Conservation (phyloP, 2,888 invertebrate genomes). For the Sesia apiformis region DNA sequence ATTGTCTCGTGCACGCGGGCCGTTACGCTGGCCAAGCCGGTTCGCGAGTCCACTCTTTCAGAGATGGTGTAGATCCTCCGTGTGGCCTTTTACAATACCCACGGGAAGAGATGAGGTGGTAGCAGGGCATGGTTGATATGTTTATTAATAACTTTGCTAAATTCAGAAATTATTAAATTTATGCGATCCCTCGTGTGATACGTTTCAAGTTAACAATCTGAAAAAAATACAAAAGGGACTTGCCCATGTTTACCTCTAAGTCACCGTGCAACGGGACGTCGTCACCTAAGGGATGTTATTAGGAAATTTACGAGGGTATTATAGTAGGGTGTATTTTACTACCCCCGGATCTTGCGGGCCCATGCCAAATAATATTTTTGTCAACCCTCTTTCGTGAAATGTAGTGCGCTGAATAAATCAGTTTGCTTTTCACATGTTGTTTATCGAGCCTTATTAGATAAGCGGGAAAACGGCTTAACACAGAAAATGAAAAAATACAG, state of each 20-base stretch:
- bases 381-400: neutral
- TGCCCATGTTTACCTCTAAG: neutral
- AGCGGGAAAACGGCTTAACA: neutral
- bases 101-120: no score
- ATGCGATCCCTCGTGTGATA: no score
- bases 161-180: no score
- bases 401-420: neutral
- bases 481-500: neutral
- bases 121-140: no score
- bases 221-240: no score
- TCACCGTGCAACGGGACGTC: neutral
- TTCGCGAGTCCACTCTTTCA: no score
- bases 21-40: no score
- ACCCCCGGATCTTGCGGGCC: slow-evolving; percentile 3
- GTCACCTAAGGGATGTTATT: slow-evolving; percentile 18
- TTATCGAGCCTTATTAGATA: neutral
- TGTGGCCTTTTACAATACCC: no score
- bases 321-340: slow-evolving; percentile 24
- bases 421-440: neutral
- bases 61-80: no score
- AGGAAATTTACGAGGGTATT: slow-evolving; percentile 22
- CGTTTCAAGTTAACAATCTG: no score
- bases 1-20: no score
- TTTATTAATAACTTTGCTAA: no score
- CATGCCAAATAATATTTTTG: neutral